These are phyloP conservation scores for Asbolus verrucosus DNA, from an alignment of 1,140 invertebrate species.

Conservation along the genomic window DNA sequence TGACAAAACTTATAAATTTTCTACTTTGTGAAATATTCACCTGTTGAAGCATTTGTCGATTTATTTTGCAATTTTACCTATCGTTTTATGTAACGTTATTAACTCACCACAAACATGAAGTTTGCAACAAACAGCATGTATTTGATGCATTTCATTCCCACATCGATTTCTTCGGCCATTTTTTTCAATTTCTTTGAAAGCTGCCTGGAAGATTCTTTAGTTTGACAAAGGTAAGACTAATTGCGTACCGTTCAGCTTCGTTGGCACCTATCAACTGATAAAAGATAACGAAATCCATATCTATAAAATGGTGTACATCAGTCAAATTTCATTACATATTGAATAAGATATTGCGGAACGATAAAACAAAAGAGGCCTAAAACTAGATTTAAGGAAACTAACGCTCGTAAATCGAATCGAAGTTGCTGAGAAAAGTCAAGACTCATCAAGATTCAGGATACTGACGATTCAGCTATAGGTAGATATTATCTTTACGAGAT, in stretches of 20 bases:
- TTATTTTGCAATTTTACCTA: slow-evolving; percentile 41
- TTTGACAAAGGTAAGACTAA: not conserved
- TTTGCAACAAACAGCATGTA: slow-evolving; percentile 86
- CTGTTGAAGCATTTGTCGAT: too few relatives aligned
- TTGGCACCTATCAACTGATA: slow-evolving; percentile 15
- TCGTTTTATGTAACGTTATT: too few relatives aligned
- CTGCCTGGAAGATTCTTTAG: not conserved
- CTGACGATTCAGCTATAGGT: too few relatives aligned
- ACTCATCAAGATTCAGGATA: too few relatives aligned
- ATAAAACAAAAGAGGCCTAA: too few relatives aligned
- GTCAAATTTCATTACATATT: not conserved
- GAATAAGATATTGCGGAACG: not conserved
- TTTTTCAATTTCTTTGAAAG: slow-evolving; percentile 55
- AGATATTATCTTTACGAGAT: too few relatives aligned
- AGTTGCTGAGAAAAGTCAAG: too few relatives aligned
- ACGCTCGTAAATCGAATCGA: too few relatives aligned
- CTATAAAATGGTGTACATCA: not conserved
- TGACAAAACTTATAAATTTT: too few relatives aligned
- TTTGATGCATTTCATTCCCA: slow-evolving; percentile 84
- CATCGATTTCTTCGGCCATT: slow-evolving; percentile 70
- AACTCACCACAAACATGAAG: slow-evolving; percentile 89
- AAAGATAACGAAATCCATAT: slow-evolving; percentile 34
- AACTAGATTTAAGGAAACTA: too few relatives aligned
- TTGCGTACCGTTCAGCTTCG: slow-evolving; percentile 7
- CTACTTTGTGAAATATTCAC: too few relatives aligned